phyloP scores from a whole-genome alignment of 2,113 vertebrate genomes.

The Machaerirhynchus nigripectus region DNA sequence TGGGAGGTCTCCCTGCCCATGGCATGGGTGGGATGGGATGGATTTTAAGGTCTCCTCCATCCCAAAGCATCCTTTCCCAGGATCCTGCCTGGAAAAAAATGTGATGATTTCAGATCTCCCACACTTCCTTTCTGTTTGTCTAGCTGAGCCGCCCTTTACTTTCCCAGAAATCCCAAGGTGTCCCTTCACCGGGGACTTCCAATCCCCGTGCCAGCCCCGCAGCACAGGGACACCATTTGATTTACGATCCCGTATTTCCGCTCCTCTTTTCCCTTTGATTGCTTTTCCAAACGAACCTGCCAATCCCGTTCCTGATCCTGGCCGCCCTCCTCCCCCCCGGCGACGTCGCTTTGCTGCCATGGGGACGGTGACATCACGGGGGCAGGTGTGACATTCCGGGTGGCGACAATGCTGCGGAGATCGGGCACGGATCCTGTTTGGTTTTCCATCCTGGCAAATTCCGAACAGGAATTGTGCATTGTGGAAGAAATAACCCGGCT shows the following conservation, averaged over 20 bases:
- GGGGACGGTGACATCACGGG: not conserved
- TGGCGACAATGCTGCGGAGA: not conserved
- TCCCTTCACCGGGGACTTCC: no score
- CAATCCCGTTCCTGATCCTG: not conserved
- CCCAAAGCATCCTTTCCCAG: no score
- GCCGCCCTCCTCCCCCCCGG: fast-evolving
- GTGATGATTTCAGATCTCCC: not conserved
- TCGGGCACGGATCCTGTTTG: not conserved
- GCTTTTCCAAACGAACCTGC: not conserved
- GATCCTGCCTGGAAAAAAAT: not conserved
- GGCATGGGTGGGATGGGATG: not conserved
- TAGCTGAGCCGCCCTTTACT: fast-evolving
- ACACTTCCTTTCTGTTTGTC: not conserved
- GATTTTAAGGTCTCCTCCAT: no score
- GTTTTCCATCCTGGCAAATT: not conserved
- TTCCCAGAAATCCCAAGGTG: not conserved
- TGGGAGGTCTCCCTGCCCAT: not conserved
- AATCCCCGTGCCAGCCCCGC: fast-evolving
- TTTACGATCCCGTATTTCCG: fast-evolving
- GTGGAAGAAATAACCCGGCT: not conserved
- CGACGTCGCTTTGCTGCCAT: not conserved
- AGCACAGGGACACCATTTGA: fast-evolving
- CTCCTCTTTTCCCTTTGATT: not conserved
- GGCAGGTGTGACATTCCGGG: not conserved
- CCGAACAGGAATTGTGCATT: not conserved